Conservation (phyloP, 2,888 invertebrate species). For the Hyposoter didymator region DNA sequence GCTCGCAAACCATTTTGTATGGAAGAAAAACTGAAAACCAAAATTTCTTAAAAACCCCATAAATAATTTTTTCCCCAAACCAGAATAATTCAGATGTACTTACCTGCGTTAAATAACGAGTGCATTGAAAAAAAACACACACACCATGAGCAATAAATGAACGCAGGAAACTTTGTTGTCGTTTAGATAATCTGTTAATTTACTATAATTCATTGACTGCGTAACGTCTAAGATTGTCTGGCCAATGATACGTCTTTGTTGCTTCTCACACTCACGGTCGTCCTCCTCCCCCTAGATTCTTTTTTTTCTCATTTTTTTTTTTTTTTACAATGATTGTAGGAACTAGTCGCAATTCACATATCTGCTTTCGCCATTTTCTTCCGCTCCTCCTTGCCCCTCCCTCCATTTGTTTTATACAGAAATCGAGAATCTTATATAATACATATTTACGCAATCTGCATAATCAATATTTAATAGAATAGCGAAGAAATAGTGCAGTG, state of each 20-base stretch:
- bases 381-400: background rate
- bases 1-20: too few relatives aligned
- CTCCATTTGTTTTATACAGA: conserved; percentile 39
- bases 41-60: too few relatives aligned
- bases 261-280: conserved; percentile 50
- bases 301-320: background rate
- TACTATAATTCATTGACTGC: conserved; percentile 65
- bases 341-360: conserved; percentile 55
- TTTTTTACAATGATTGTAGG: conserved; percentile 62
- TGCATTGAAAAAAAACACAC: too few relatives aligned
- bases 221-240: conserved; percentile 76
- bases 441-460: conserved; percentile 47
- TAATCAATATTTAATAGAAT: conserved; percentile 51
- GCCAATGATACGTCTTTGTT: conserved; percentile 73
- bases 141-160: conserved; percentile 41
- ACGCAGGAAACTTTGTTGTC: conserved; percentile 39
- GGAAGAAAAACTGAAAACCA: too few relatives aligned
- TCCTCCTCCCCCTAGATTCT: background rate
- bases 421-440: conserved; percentile 57
- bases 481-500: conserved; percentile 33
- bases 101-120: conserved; percentile 15
- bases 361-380: conserved; percentile 16
- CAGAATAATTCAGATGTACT: conserved; percentile 27
- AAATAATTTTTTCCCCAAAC: too few relatives aligned
- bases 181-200: conserved; percentile 59